Conservation (phyloP, 2,888 invertebrate species). For the Vannuccia rotundouncinata region DNA sequence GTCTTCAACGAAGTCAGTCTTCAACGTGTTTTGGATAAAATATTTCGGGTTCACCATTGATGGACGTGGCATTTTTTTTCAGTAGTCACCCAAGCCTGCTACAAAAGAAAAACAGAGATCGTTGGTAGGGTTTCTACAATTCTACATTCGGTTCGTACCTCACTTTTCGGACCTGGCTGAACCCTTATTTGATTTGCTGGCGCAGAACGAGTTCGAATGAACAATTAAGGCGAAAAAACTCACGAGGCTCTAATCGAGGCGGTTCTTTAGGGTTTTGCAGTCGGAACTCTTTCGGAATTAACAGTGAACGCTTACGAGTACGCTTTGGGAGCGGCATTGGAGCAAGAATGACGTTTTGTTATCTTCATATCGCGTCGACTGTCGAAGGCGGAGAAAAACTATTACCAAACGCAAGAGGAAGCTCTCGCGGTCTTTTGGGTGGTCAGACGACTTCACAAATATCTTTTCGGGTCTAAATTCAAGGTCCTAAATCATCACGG, state of each 20-base stretch:
- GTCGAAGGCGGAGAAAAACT: too few relatives aligned
- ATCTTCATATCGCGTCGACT: too few relatives aligned
- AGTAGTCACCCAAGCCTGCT: not conserved
- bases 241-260: too few relatives aligned
- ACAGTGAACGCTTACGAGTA: too few relatives aligned
- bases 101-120: not conserved
- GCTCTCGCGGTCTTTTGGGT: too few relatives aligned
- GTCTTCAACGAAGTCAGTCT: not conserved
- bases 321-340: too few relatives aligned
- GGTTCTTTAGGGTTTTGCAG: too few relatives aligned
- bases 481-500: not conserved
- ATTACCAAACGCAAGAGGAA: too few relatives aligned
- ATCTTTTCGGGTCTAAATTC: not conserved
- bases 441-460: constrained; percentile 1
- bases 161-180: not conserved
- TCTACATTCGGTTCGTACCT: not conserved
- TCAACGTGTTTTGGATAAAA: not conserved
- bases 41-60: not conserved
- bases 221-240: not conserved
- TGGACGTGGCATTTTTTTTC: not conserved
- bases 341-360: too few relatives aligned
- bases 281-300: too few relatives aligned
- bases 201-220: not conserved
- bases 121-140: not conserved
- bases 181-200: not conserved